Evolutionary conservation across 2,888 invertebrate species (phyloP).

Genomic region (Zaprionus bogoriensis): DNA sequence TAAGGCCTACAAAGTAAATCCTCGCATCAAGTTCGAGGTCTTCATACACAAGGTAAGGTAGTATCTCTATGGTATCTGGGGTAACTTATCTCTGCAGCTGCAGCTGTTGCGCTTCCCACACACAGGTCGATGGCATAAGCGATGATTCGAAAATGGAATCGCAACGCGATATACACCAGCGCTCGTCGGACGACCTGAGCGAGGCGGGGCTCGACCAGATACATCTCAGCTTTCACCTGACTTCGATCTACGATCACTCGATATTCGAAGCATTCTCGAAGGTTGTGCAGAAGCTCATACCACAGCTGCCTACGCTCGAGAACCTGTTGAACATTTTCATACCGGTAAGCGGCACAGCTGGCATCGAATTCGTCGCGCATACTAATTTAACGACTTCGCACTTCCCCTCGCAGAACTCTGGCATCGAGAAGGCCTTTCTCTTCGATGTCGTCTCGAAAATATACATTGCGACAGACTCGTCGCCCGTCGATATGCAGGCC

Average conservation of each 20-base stretch:
- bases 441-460: slow-evolving; percentile 99
- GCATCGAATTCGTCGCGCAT: not conserved
- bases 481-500: slow-evolving; percentile 99
- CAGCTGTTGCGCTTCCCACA: no score
- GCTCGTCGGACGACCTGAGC: slow-evolving; percentile 96
- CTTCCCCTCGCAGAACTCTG: slow-evolving; percentile 90
- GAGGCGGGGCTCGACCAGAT: slow-evolving; percentile 95
- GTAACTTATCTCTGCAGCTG: no score
- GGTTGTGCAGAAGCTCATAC: slow-evolving; percentile 99
- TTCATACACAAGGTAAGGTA: slow-evolving; percentile 97
- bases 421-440: slow-evolving; percentile 99
- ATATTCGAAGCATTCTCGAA: slow-evolving; percentile 99
- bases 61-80: no score
- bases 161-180: slow-evolving; percentile 98
- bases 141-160: slow-evolving; percentile 99
- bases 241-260: slow-evolving; percentile 99
- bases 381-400: not conserved
- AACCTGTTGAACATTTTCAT: slow-evolving; percentile 98
- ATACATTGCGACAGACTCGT: slow-evolving; percentile 99
- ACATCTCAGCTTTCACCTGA: slow-evolving; percentile 96
- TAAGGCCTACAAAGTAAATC: slow-evolving; percentile 97
- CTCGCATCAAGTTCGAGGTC: slow-evolving; percentile 97
- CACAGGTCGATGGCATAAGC: slow-evolving; percentile 97
- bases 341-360: slow-evolving; percentile 88
- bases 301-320: slow-evolving; percentile 97